Evolutionary conservation across 2,113 vertebrate species (phyloP).

Genomic region (Physeter macrocephalus): DNA sequence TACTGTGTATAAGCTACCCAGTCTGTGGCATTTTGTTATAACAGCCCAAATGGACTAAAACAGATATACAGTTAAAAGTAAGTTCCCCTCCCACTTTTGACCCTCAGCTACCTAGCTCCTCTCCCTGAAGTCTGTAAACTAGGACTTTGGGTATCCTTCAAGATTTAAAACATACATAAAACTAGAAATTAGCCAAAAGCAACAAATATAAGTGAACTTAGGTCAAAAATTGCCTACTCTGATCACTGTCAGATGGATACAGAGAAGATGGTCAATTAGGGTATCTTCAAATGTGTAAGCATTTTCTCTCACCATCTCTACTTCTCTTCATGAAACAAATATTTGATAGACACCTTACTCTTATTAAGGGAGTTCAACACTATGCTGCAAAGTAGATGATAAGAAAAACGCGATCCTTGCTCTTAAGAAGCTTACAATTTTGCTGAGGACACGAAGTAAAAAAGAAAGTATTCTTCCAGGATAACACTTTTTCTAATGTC

Average conservation of each 20-base stretch:
- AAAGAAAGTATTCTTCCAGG: background rate
- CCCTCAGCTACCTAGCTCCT: background rate
- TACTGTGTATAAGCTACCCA: background rate
- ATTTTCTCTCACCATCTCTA: background rate
- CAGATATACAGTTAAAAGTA: background rate
- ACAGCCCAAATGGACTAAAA: background rate
- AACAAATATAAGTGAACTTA: background rate
- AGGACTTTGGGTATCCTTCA: background rate
- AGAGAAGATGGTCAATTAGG: background rate
- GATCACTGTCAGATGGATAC: background rate
- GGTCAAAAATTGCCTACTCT: background rate
- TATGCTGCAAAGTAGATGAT: background rate
- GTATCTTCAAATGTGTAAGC: background rate
- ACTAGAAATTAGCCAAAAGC: background rate
- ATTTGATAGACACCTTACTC: background rate
- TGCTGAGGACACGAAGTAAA: background rate
- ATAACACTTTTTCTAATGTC: background rate
- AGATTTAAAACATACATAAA: background rate
- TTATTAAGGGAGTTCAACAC: background rate
- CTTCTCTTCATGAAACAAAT: background rate
- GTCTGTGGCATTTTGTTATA: background rate
- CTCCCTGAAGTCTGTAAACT: background rate
- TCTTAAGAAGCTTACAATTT: background rate
- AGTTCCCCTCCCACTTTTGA: background rate
- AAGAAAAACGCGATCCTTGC: background rate